phyloP scores from a whole-genome alignment of 2,888 invertebrate genomes.

The Chloroclysta siterata region DNA sequence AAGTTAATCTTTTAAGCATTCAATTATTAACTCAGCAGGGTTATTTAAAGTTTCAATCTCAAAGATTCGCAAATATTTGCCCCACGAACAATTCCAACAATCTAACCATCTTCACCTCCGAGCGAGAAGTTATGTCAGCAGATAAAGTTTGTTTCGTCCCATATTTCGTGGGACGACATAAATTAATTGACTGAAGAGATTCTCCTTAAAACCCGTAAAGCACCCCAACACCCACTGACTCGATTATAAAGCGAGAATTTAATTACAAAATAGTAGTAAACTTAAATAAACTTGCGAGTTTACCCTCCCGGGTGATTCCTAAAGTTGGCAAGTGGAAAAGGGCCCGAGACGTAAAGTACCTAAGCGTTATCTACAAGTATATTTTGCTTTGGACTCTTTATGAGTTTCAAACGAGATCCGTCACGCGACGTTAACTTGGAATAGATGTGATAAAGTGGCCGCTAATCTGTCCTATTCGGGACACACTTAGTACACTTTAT shows the following conservation, averaged over 20 bases:
- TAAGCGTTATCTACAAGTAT: constrained; percentile 81
- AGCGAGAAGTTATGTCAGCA: constrained; percentile 31
- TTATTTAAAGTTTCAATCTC: constrained; percentile 25
- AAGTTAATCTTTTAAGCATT: background rate
- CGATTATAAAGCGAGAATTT: constrained; percentile 76
- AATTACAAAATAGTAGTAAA: constrained; percentile 79
- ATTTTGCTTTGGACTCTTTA: constrained; percentile 85
- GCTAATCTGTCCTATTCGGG: constrained; percentile 85
- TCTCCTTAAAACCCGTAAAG: constrained; percentile 55
- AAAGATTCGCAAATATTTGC: constrained; percentile 33
- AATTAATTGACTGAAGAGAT: constrained; percentile 49
- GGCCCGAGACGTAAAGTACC: constrained; percentile 76
- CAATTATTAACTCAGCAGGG: constrained; percentile 2
- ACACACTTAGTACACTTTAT: constrained; percentile 84
- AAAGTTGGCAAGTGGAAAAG: constrained; percentile 81
- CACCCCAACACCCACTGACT: constrained; percentile 58
- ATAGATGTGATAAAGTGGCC: constrained; percentile 85
- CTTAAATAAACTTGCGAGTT: constrained; percentile 75
- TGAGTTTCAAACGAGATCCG: constrained; percentile 84
- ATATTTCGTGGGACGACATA: constrained; percentile 39
- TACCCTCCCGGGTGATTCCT: constrained; percentile 65
- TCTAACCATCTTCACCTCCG: constrained; percentile 32
- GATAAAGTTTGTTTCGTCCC: constrained; percentile 36
- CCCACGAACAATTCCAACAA: constrained; percentile 31
- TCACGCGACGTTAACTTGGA: constrained; percentile 84